Evolutionary conservation across 2,113 vertebrate genomes (phyloP).

Genomic region (Phylloscopus trochilus): DNA sequence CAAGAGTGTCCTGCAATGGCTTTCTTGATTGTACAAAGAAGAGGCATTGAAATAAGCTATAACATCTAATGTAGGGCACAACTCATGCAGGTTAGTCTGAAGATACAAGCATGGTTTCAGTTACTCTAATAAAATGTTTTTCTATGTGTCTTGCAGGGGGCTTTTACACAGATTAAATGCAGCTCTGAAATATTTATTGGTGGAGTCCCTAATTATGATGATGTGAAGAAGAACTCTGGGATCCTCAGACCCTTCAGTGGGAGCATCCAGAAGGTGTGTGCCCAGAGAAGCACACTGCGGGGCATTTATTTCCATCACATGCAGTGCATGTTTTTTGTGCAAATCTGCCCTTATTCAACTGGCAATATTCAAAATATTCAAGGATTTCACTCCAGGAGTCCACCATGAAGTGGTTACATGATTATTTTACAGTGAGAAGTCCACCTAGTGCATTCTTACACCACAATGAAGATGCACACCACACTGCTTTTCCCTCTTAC

Average conservation of each 20-base stretch:
- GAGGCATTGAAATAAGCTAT: not conserved
- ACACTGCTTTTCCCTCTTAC: not conserved
- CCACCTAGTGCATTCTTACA: not conserved
- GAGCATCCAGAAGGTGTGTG: conserved; percentile 89
- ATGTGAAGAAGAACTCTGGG: conserved; percentile 85
- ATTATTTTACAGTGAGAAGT: not conserved
- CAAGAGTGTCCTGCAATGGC: not conserved
- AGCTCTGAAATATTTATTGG: conserved; percentile 91
- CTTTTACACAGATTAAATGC: conserved; percentile 97
- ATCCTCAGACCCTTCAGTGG: conserved; percentile 84
- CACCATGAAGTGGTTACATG: not conserved
- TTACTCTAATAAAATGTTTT: not conserved
- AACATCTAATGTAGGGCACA: not conserved
- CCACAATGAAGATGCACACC: not conserved
- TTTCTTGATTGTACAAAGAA: not conserved
- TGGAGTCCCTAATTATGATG: conserved; percentile 86
- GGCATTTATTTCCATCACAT: not conserved
- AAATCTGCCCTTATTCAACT: not conserved
- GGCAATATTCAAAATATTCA: not conserved
- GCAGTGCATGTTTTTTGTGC: not conserved
- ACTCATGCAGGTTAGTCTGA: not conserved
- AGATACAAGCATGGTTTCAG: not conserved
- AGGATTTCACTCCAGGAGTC: not conserved
- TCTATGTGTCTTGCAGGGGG: conserved; percentile 76
- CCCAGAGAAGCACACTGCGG: not conserved